Evolutionary conservation across 2,888 invertebrate genomes (phyloP).

Genomic region (Lamellibrachia satsuma): DNA sequence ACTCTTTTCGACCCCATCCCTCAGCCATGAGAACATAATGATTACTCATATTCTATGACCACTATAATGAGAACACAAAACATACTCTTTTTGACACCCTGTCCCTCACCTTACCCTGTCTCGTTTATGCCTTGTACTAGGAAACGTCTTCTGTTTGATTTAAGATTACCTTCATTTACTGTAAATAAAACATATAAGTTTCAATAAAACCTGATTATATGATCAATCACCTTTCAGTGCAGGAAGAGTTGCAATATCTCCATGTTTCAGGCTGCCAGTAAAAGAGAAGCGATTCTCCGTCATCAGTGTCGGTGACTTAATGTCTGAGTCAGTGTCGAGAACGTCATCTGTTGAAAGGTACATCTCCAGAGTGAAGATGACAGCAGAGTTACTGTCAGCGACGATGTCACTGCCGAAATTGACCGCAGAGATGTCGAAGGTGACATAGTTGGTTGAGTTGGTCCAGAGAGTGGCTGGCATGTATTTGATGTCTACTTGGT

Average conservation of each 20-base stretch:
- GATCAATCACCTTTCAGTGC: neutral
- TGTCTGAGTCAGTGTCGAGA: neutral
- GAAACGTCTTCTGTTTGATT: neutral
- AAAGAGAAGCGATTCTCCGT: neutral
- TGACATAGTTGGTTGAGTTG: neutral
- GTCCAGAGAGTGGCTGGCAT: conserved; percentile 18
- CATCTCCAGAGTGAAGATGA: neutral
- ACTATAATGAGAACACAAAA: no score
- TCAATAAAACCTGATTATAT: neutral
- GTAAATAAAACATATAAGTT: no score
- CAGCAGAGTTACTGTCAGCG: neutral
- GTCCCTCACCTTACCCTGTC: neutral
- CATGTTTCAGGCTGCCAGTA: neutral
- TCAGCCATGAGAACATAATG: neutral
- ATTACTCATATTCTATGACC: no score
- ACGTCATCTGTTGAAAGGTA: conserved; percentile 14
- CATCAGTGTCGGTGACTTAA: neutral
- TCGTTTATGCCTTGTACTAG: neutral
- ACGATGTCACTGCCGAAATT: conserved; percentile 14
- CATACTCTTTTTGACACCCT: neutral
- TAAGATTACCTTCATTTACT: no score
- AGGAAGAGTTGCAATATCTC: neutral
- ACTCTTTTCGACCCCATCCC: neutral
- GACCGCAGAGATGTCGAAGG: neutral
- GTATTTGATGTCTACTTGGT: neutral